A percentile compares a stretch with the other conserved stretches of the same genome.
Conservation (phyloP, 2,113 vertebrate genomes). For the Gymnobelideus leadbeateri region DNA sequence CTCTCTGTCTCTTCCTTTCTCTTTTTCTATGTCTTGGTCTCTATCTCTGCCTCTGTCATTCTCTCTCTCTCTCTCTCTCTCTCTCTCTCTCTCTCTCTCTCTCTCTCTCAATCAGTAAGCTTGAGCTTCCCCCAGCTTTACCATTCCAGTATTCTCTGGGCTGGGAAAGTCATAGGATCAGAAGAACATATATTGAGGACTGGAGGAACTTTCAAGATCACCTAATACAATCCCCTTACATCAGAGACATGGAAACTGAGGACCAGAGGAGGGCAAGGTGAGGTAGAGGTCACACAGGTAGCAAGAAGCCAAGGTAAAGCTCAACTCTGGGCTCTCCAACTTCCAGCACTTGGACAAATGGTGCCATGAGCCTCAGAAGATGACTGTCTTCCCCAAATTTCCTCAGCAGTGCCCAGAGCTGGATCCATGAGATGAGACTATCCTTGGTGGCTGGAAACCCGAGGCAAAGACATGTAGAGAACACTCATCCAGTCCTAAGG, state of each 20-base stretch:
- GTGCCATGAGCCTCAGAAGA: background rate
- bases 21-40: too few relatives aligned
- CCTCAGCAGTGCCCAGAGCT: background rate
- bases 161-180: background rate
- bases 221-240: background rate
- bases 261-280: background rate
- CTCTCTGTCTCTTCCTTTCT: background rate
- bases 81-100: background rate
- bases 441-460: background rate
- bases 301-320: too few relatives aligned
- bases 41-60: too few relatives aligned
- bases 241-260: background rate
- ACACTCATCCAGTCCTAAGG: background rate
- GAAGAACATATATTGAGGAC: background rate
- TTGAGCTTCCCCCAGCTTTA: background rate
- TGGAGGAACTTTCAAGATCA: background rate
- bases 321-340: background rate
- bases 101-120: background rate
- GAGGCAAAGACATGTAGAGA: background rate
- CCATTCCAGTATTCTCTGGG: background rate
- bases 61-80: background rate
- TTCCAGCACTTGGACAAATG: too few relatives aligned
- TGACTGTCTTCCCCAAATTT: too few relatives aligned
- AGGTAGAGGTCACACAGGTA: too few relatives aligned
- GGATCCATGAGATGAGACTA: background rate